phyloP scores from a whole-genome alignment of 2,888 invertebrate species.

The Tachina lurida region DNA sequence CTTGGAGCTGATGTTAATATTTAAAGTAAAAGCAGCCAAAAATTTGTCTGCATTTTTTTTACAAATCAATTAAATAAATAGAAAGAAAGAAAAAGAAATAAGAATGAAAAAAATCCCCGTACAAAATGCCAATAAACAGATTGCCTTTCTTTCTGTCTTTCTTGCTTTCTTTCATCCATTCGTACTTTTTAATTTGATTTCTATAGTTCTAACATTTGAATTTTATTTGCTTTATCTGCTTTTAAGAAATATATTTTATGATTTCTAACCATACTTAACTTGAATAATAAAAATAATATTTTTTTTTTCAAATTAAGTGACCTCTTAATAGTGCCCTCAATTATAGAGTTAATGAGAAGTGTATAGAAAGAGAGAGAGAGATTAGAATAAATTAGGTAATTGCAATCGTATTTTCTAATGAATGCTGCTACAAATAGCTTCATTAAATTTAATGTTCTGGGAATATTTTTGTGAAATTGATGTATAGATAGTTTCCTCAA shows the following conservation, averaged over 20 bases:
- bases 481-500: not conserved
- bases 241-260: constrained; percentile 20
- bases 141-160: constrained; percentile 16
- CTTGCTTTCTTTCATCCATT: not conserved
- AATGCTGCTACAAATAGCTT: not conserved
- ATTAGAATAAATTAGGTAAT: not conserved
- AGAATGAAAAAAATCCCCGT: not conserved
- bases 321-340: constrained; percentile 43
- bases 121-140: constrained; percentile 49
- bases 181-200: not conserved
- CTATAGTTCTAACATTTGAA: constrained; percentile 16
- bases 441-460: constrained; percentile 17
- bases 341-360: constrained; percentile 35
- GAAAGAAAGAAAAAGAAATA: not conserved
- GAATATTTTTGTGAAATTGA: constrained; percentile 3
- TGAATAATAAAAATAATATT: constrained; percentile 9
- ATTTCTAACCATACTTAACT: constrained; percentile 40
- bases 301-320: constrained; percentile 23
- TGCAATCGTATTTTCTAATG: not conserved
- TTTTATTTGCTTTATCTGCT: constrained; percentile 5
- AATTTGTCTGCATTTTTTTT: constrained; percentile 26
- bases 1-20: constrained; percentile 2
- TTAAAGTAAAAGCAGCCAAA: constrained; percentile 23
- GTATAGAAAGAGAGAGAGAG: not conserved
- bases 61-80: constrained; percentile 42